These are phyloP conservation scores for Calyptommatus sinebrachiatus DNA, from an alignment of 2,113 vertebrate genomes.

Conservation along the genomic window DNA sequence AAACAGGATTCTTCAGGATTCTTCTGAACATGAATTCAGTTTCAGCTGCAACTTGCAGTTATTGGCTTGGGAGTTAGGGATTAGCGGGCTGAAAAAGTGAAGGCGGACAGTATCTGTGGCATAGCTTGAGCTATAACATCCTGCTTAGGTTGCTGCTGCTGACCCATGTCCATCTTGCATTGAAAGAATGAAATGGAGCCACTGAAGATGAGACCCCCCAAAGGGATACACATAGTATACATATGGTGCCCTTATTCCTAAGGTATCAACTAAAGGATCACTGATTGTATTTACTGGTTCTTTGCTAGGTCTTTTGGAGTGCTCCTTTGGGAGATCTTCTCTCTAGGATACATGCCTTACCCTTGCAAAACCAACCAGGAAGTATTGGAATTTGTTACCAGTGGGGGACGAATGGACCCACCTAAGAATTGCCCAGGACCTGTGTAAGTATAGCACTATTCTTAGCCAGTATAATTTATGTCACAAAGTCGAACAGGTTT, in stretches of 20 bases:
- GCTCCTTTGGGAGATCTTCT: constrained; percentile 92
- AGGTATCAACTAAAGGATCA: constrained; percentile 19
- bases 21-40: constrained; percentile 24
- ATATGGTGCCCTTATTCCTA: not conserved
- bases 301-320: constrained; percentile 90
- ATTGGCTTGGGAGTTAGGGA: not conserved
- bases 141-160: not conserved
- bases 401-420: constrained; percentile 88
- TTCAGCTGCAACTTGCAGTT: constrained; percentile 1
- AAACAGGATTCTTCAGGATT: not conserved
- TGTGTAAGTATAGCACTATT: constrained; percentile 78
- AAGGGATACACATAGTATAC: not conserved
- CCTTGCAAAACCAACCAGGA: constrained; percentile 91
- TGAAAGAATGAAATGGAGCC: not conserved
- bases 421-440: constrained; percentile 87
- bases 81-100: not conserved
- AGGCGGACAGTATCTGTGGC: not conserved
- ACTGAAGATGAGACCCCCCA: not conserved
- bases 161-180: not conserved
- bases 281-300: constrained; percentile 30
- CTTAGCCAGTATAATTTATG: no score
- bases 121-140: not conserved
- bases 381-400: constrained; percentile 87
- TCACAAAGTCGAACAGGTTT: not conserved
- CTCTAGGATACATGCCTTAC: constrained; percentile 91